phyloP scores from a whole-genome alignment of 2,113 vertebrate genomes.

The Connochaetes taurinus region DNA sequence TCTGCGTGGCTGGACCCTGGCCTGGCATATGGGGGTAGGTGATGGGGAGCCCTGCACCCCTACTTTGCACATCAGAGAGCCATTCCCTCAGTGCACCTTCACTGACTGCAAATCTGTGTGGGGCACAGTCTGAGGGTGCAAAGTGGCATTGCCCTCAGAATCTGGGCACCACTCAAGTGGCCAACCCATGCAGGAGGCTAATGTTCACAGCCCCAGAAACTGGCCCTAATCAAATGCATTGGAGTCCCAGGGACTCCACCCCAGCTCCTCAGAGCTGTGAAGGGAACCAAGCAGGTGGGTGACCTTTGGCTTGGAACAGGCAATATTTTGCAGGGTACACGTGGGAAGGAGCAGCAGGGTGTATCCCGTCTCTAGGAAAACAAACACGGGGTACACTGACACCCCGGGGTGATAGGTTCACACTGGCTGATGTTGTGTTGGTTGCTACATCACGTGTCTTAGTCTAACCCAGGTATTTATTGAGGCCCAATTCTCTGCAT shows the following conservation, averaged over 20 bases:
- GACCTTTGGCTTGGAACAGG: not conserved
- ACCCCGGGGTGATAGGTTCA: not conserved
- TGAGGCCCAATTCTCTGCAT: not conserved
- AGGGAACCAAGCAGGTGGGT: not conserved
- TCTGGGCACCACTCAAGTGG: not conserved
- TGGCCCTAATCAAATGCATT: not conserved
- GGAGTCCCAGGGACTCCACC: not conserved
- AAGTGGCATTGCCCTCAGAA: not conserved
- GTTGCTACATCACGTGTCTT: not conserved
- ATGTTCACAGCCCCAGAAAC: not conserved
- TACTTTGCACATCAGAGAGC: not conserved
- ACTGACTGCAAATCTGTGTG: not conserved
- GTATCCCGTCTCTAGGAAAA: slow-evolving; percentile 17
- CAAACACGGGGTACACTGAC: not conserved
- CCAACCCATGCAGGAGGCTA: not conserved
- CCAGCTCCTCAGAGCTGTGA: not conserved
- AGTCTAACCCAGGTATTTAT: not conserved
- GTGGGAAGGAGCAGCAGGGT: slow-evolving; percentile 3
- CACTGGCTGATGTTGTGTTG: not conserved
- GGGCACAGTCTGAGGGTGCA: not conserved
- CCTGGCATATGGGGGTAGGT: not conserved
- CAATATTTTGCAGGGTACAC: not conserved
- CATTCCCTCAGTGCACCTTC: accelerated
- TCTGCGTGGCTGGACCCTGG: not conserved
- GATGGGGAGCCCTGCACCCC: not conserved